Evolutionary conservation across 2,888 invertebrate species (phyloP), one percentile per base, ranked within the genome.

Genomic region (Hoplodrina blanda): DNA sequence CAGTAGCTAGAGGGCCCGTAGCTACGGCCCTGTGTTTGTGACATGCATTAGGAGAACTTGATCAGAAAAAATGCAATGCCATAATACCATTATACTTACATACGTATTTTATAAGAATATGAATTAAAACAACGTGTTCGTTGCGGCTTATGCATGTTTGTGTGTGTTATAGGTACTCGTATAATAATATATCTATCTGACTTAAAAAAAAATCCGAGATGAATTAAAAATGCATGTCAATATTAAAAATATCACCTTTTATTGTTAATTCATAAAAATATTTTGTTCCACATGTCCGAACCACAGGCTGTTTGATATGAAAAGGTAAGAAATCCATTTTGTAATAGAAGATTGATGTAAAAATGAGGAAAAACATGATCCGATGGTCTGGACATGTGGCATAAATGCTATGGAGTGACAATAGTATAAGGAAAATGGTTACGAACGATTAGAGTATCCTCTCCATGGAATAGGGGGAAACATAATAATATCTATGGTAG

Each of bases 211-310:
- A 52, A 37, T 8, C 37, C 25, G 25, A 25, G 25, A 25, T 17
- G 53, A 7, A 65, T 56, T 17, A 4, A 30, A 53, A 54, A 41
- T 72, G 76, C 76, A 81, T 82, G 81, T 25, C 19, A 59, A 10
- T 60, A 30, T 57, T 53, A 52, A 37, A 55, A 41, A 61, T 74
- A 60, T 7, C 62, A 25, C 11, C 1, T 44, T 61, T 49, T 41
- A 65, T 44, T 67, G 71, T 62, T 83, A 78, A 81, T 74, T 50
- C 65, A 78, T 59, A 30, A 70, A 63, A 68, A 73, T 68, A 79
- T 80, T 84, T 84, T 74, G 72, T 72, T 71, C 76, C 80, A 76
- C 83, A 83, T 83, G 83, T 83, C 82, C 69, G 56, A 73, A 84
- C 73, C 71, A 67, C 73, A 83, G 82, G 74, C 78, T 49, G 74